These are phyloP conservation scores for Colaptes auratus DNA, from an alignment of 2,113 vertebrate species.

Conservation along the genomic window DNA sequence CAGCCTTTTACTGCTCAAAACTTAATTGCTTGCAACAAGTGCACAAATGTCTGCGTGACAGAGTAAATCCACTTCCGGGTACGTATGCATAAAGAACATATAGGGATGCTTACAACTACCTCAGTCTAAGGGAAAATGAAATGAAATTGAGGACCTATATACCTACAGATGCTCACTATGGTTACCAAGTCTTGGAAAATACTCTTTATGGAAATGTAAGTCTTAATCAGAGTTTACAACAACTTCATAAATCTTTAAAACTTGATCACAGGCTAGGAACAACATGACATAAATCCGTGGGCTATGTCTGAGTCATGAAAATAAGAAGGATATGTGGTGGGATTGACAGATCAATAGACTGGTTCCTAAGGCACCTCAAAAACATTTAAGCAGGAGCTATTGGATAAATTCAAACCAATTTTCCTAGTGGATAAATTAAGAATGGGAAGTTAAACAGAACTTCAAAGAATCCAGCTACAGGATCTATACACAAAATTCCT, in stretches of 20 bases:
- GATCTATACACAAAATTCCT: neutral
- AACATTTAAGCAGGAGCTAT: neutral
- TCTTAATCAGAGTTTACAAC: neutral
- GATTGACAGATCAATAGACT: neutral
- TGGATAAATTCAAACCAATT: neutral
- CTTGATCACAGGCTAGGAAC: neutral
- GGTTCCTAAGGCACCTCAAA: neutral
- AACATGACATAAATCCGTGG: neutral
- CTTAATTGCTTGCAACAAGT: neutral
- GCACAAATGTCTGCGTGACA: neutral
- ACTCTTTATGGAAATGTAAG: rapidly evolving
- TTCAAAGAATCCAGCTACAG: neutral
- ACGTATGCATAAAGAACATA: no score
- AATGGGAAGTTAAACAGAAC: neutral
- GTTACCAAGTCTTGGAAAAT: neutral
- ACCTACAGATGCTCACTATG: neutral
- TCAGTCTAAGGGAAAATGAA: neutral
- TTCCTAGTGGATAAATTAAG: neutral
- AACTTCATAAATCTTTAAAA: neutral
- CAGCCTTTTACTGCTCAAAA: neutral
- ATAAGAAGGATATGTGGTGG: neutral
- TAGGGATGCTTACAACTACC: no score
- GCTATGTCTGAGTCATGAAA: neutral
- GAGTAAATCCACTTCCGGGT: neutral
- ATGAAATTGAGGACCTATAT: neutral